Percentiles rank a stretch among this genome's conserved stretches.
Evolutionary conservation across 2,797 vertebrate genomes (phyloP).

Genomic region (Hemibagrus guttatus): DNA sequence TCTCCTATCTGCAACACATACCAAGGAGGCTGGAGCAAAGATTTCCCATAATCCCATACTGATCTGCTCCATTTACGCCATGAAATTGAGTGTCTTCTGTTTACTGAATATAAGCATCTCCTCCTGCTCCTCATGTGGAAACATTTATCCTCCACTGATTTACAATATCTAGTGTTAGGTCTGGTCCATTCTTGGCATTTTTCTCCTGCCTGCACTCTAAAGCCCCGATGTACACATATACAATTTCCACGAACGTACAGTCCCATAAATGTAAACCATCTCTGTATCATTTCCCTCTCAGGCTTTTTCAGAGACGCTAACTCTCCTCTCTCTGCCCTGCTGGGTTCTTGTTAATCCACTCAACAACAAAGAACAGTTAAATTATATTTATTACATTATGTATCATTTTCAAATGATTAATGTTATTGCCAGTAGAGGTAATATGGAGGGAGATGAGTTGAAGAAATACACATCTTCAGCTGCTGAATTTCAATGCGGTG

Average conservation of each 20-base stretch:
- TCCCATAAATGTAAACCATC: not conserved
- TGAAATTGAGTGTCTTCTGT: constrained; percentile 24
- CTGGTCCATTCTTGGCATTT: constrained; percentile 30
- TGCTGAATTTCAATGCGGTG: constrained; percentile 24
- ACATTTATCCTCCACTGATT: constrained; percentile 35
- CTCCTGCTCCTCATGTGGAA: not conserved
- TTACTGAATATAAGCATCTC: not conserved
- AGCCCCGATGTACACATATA: not conserved
- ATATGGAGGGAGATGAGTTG: constrained; percentile 15
- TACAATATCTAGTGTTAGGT: constrained; percentile 29
- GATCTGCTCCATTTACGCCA: constrained; percentile 32
- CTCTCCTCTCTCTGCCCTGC: not conserved
- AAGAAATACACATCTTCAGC: constrained; percentile 18
- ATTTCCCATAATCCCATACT: constrained; percentile 33
- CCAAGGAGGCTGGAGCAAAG: not conserved
- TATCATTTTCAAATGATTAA: constrained; percentile 21
- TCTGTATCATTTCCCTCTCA: not conserved
- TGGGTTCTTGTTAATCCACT: constrained; percentile 53
- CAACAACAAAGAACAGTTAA: constrained; percentile 42
- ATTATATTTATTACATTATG: constrained; percentile 14
- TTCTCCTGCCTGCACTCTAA: not conserved
- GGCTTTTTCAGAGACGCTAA: not conserved
- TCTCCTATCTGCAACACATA: not conserved
- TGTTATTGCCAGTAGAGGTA: constrained; percentile 8
- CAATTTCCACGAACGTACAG: not conserved